A percentile compares a stretch with the other conserved stretches of the same genome.
Conservation (phyloP, 1,140 invertebrate species). For the Polypedilum pembai region DNA sequence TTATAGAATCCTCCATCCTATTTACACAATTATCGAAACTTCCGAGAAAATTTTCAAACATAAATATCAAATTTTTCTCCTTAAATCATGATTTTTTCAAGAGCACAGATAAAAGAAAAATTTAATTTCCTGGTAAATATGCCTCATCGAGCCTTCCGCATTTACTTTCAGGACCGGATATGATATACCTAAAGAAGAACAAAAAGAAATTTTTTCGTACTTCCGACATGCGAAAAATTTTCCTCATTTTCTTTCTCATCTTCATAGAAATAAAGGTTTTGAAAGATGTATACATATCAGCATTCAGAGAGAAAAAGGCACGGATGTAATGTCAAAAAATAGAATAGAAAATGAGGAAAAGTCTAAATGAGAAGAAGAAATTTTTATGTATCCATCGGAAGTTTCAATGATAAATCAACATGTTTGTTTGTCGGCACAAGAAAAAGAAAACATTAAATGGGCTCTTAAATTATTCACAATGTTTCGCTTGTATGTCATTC, state of each 20-base stretch:
- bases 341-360: conserved; percentile 21
- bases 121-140: conserved; percentile 1
- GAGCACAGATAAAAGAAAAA: neutral
- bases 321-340: conserved; percentile 5
- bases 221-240: conserved; percentile 11
- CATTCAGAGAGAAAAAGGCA: neutral
- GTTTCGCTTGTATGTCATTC: neutral
- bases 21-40: no score
- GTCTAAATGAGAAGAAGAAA: neutral
- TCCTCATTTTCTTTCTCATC: neutral
- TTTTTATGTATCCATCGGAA: neutral
- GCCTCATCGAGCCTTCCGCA: conserved; percentile 5
- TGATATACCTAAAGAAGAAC: neutral
- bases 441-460: conserved; percentile 23
- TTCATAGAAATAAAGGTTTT: no score
- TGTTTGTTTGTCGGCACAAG: neutral
- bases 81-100: no score
- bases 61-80: no score
- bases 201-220: neutral
- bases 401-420: conserved; percentile 27
- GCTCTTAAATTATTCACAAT: conserved; percentile 24
- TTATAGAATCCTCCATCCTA: no score
- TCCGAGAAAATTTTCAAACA: no score
- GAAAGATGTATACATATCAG: neutral
- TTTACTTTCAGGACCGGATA: neutral